Evolutionary conservation across 2,888 invertebrate species (phyloP).

Genomic region (Brenthis daphne): DNA sequence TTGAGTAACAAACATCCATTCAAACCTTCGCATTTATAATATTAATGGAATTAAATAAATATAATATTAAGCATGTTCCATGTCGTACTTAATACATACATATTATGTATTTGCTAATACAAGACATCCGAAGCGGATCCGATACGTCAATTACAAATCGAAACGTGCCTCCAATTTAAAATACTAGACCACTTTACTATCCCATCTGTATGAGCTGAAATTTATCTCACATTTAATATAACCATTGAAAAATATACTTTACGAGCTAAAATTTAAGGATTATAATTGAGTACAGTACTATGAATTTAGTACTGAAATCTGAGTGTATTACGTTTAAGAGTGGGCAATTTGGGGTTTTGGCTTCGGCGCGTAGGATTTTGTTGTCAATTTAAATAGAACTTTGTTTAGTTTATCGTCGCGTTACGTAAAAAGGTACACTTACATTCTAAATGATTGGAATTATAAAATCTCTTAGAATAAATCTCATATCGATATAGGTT

Average conservation of each 20-base stretch:
- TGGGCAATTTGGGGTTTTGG: constrained; percentile 39
- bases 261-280: neutral
- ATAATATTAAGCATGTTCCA: neutral
- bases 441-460: too few relatives aligned
- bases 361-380: constrained; percentile 38
- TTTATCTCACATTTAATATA: constrained; percentile 25
- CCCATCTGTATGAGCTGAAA: constrained; percentile 39
- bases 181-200: constrained; percentile 38
- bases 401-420: constrained; percentile 17
- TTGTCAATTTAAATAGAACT: constrained; percentile 32
- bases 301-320: constrained; percentile 27
- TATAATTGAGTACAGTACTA: neutral
- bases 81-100: neutral
- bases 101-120: neutral
- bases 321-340: constrained; percentile 39
- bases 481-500: too few relatives aligned
- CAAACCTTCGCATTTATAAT: too few relatives aligned
- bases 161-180: constrained; percentile 35
- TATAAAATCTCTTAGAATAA: too few relatives aligned
- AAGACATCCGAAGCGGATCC: constrained; percentile 31
- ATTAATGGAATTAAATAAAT: too few relatives aligned
- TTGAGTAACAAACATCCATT: too few relatives aligned
- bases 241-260: constrained; percentile 6
- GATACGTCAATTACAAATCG: constrained; percentile 36
- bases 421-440: too few relatives aligned